phyloP scores from a whole-genome alignment of 2,113 vertebrate species.

The Corythoichthys intestinalis region DNA sequence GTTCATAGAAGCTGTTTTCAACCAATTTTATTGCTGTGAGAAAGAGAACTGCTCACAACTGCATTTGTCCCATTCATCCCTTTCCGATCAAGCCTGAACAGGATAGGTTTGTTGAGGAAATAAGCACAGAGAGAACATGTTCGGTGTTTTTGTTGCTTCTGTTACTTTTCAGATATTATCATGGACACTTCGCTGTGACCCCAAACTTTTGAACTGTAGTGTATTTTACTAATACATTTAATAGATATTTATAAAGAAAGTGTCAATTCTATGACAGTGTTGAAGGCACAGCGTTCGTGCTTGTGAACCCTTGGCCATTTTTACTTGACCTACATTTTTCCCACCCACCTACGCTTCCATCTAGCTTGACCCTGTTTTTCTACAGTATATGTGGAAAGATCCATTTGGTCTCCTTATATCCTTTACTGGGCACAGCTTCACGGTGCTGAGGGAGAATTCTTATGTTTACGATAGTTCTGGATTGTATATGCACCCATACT shows the following conservation, averaged over 20 bases:
- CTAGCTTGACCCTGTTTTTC: slow-evolving; percentile 61
- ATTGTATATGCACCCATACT: slow-evolving; percentile 36
- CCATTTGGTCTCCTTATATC: slow-evolving; percentile 49
- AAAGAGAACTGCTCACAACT: too few species aligned
- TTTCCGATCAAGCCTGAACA: too few species aligned
- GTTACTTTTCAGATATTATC: background rate
- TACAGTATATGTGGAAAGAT: slow-evolving; percentile 50
- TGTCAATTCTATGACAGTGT: slow-evolving; percentile 10
- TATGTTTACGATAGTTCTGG: slow-evolving; percentile 61
- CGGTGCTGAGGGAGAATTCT: slow-evolving; percentile 38
- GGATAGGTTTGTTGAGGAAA: too few species aligned
- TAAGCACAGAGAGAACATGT: too few species aligned
- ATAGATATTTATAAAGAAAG: slow-evolving; percentile 20
- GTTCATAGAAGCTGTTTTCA: too few species aligned
- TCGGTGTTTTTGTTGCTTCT: too few species aligned
- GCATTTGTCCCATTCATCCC: too few species aligned
- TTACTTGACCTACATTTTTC: slow-evolving; percentile 69
- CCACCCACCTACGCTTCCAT: slow-evolving; percentile 48
- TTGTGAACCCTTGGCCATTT: slow-evolving; percentile 48
- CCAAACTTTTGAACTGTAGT: too few species aligned
- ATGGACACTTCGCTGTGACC: background rate
- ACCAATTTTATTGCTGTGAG: too few species aligned
- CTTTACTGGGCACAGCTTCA: slow-evolving; percentile 43
- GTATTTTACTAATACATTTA: slow-evolving; percentile 4
- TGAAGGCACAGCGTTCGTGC: slow-evolving; percentile 49